Percentiles rank a stretch among this genome's conserved stretches.
These are phyloP conservation scores for Cosmia trapezina DNA, from an alignment of 2,888 invertebrate genomes.

Conservation along the genomic window DNA sequence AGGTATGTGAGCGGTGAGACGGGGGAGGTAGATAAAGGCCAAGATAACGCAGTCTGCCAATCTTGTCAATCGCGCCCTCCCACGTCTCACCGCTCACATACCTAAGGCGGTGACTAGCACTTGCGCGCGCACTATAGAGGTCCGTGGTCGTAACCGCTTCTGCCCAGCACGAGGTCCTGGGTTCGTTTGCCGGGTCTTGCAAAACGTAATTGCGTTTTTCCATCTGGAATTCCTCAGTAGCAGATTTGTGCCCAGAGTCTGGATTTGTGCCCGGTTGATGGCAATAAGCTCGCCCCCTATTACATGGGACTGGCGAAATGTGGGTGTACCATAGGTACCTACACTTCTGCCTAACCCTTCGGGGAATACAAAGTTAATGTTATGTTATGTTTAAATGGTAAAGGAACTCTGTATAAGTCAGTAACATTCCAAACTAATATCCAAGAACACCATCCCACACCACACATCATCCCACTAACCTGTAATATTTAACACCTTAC, in stretches of 20 bases:
- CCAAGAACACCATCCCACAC: not conserved
- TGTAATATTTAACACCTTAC: not conserved
- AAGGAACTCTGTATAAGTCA: not conserved
- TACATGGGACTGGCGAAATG: not conserved
- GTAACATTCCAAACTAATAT: not conserved
- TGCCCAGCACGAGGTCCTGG: not conserved
- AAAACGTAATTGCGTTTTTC: not conserved
- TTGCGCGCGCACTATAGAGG: too few species aligned
- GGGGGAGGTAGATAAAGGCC: too few species aligned
- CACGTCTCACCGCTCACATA: too few species aligned
- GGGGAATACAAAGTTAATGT: not conserved
- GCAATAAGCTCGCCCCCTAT: too few species aligned
- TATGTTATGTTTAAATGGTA: not conserved
- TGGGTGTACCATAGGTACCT: not conserved
- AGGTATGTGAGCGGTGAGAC: too few species aligned
- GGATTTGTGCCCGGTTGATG: not conserved
- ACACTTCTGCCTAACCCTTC: not conserved
- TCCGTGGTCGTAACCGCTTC: too few species aligned
- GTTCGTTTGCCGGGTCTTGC: not conserved
- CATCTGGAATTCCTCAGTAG: too few species aligned
- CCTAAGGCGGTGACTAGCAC: too few species aligned
- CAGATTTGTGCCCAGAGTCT: not conserved
- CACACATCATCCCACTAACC: not conserved
- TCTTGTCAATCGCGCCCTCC: too few species aligned
- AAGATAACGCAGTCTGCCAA: too few species aligned